phyloP scores from a whole-genome alignment of 1,140 invertebrate species.

The Vollenhovia emeryi region DNA sequence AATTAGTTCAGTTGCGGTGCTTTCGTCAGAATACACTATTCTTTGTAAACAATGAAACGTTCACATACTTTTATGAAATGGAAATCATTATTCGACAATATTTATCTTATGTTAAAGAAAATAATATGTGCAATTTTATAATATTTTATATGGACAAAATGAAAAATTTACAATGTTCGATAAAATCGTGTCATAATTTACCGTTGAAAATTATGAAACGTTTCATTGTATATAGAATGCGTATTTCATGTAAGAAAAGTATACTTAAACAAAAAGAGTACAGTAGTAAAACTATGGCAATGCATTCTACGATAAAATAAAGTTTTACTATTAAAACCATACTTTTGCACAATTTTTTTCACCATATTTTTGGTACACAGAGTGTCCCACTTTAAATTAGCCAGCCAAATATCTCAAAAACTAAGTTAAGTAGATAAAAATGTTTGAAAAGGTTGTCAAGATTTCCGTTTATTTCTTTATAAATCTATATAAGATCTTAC shows the following conservation, averaged over 20 bases:
- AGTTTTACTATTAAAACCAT: too few species aligned
- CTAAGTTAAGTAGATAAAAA: too few species aligned
- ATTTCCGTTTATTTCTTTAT: too few species aligned
- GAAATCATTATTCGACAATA: neutral
- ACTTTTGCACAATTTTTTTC: too few species aligned
- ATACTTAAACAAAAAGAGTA: neutral
- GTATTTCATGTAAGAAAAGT: neutral
- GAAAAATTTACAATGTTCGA: neutral
- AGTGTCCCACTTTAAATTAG: too few species aligned
- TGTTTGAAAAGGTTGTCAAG: too few species aligned
- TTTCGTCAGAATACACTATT: neutral
- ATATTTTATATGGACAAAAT: neutral
- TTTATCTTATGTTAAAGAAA: neutral
- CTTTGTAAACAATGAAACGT: conserved; percentile 3
- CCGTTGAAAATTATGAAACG: neutral
- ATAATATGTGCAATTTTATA: too few species aligned
- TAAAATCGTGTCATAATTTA: neutral
- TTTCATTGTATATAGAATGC: neutral
- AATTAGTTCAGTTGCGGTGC: neutral
- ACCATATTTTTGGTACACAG: too few species aligned
- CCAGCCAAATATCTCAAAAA: too few species aligned
- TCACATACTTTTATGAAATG: neutral
- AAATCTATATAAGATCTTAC: too few species aligned
- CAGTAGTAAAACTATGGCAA: neutral
- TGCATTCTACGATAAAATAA: too few species aligned